Conservation (phyloP, 2,113 vertebrate genomes). For the Anoplopoma fimbria region DNA sequence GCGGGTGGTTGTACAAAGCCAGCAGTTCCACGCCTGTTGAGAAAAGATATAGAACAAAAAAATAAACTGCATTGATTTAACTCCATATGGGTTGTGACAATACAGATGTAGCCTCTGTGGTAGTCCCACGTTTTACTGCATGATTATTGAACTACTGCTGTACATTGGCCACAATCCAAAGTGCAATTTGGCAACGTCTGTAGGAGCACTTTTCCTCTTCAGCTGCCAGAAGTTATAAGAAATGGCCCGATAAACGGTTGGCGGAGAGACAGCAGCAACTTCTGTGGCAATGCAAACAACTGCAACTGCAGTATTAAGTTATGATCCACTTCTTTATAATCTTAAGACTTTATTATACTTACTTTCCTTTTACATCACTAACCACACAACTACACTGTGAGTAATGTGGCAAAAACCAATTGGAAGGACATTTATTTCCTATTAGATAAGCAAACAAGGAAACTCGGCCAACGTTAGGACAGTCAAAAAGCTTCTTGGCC, state of each 20-base stretch:
- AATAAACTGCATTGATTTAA: neutral
- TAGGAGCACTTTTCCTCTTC: constrained; percentile 16
- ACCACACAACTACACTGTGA: neutral
- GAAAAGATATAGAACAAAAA: constrained; percentile 15
- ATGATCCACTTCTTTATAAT: neutral
- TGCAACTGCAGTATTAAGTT: neutral
- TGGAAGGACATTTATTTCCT: constrained; percentile 47
- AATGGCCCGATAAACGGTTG: constrained; percentile 26
- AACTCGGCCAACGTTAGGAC: constrained; percentile 31
- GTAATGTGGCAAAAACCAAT: neutral
- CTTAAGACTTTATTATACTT: neutral
- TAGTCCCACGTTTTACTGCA: constrained; percentile 26
- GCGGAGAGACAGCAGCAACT: neutral
- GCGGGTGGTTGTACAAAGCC: constrained; percentile 92
- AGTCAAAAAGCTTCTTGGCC: constrained; percentile 25
- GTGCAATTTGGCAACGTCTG: constrained; percentile 31
- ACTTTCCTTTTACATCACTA: neutral
- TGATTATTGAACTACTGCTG: constrained; percentile 18
- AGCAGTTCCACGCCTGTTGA: constrained; percentile 90
- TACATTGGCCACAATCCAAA: constrained; percentile 44
- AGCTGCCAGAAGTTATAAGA: constrained; percentile 26
- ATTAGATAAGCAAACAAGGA: constrained; percentile 31
- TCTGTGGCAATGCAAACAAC: constrained; percentile 4
- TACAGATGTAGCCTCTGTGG: constrained; percentile 31
- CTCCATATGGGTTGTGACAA: neutral